phyloP scores from a whole-genome alignment of 2,113 vertebrate species.

The Panurus biarmicus region DNA sequence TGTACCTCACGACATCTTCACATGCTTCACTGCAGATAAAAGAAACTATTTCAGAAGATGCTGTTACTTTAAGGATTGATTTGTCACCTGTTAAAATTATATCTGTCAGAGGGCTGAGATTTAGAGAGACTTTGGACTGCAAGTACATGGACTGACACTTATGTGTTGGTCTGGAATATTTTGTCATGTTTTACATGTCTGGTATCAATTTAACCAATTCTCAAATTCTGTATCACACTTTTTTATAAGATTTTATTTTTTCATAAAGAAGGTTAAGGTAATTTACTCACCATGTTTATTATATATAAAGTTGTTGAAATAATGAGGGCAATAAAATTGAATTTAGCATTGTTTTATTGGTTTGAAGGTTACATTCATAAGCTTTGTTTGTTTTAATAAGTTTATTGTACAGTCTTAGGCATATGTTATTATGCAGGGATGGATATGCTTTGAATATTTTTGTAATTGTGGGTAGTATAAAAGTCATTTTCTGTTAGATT shows the following conservation, averaged over 20 bases:
- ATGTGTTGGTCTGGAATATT: not conserved
- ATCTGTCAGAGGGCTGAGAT: not conserved
- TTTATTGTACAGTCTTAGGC: conserved; percentile 80
- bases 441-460: conserved; percentile 82
- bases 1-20: not conserved
- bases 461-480: conserved; percentile 94
- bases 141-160: not conserved
- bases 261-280: conserved; percentile 41
- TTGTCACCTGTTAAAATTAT: not conserved
- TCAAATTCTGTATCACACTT: not conserved
- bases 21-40: not conserved
- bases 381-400: conserved; percentile 78
- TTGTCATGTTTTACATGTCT: not conserved
- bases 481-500: conserved; percentile 99
- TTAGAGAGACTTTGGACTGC: not conserved
- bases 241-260: not conserved
- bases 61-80: conserved; percentile 31
- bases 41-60: not conserved
- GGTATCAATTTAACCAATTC: not conserved
- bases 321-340: conserved; percentile 71
- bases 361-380: conserved; percentile 72
- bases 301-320: conserved; percentile 66
- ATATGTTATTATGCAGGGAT: conserved; percentile 80
- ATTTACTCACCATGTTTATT: conserved; percentile 54
- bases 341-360: conserved; percentile 70